Evolutionary conservation across 2,113 vertebrate genomes (phyloP).

Genomic region (Callospermophilus lateralis): DNA sequence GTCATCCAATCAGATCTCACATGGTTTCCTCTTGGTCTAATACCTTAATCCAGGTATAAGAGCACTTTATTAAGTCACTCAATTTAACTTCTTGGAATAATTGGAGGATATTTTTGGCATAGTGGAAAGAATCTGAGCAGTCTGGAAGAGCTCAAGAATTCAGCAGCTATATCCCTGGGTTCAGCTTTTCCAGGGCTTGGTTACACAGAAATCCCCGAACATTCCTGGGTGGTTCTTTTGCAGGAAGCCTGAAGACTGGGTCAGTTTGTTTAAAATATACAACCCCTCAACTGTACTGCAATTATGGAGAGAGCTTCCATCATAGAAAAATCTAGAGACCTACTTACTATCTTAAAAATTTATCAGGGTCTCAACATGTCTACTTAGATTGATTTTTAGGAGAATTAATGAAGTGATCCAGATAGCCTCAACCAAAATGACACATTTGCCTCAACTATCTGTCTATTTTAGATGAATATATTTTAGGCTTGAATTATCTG

Average conservation of each 20-base stretch:
- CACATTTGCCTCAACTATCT: background rate
- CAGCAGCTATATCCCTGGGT: background rate
- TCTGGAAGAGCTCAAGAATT: constrained; percentile 23
- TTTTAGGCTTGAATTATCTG: constrained; percentile 23
- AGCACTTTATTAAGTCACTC: constrained; percentile 13
- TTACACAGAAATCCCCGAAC: constrained; percentile 78
- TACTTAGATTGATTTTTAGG: background rate
- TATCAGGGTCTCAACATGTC: background rate
- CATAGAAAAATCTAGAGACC: constrained; percentile 41
- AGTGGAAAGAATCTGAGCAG: background rate
- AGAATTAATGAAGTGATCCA: constrained; percentile 9
- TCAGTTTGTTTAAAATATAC: constrained; percentile 10
- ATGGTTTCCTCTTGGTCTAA: constrained; percentile 53
- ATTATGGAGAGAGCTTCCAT: background rate
- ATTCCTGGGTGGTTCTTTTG: constrained; percentile 57
- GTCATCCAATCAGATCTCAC: background rate
- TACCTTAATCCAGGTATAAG: constrained; percentile 59
- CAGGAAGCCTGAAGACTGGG: constrained; percentile 1
- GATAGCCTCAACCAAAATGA: constrained; percentile 6
- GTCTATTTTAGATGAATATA: background rate
- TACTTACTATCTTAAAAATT: background rate
- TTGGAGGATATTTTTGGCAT: constrained; percentile 25
- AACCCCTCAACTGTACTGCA: background rate
- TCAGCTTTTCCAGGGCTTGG: background rate
- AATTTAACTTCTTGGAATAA: constrained; percentile 42